Base-by-base conservation (phyloP, 2,113 vertebrate species). In the Antennarius striatus region DNA sequence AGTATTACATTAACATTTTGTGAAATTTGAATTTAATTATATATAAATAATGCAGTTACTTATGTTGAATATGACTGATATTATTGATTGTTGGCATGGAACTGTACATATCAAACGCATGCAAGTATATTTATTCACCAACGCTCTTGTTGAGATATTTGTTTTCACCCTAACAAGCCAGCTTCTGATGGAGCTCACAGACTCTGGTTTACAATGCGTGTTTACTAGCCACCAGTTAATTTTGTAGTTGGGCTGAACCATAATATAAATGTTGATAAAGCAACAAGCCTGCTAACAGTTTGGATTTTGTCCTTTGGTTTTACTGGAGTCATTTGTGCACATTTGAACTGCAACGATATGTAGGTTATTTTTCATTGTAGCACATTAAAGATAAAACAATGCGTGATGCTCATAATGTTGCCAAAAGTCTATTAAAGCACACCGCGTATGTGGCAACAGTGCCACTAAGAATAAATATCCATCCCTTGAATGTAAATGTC, bases 381-480 rank as follows among this genome's bases (percentile, higher is more conserved):
- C 0, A 2, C 4, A 2, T 10, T 52, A 15, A 10, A 47, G n/a
- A 46, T 47, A 4, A 29, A 62, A 55, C 6, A 36, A 28, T 46
- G 12, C 7, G 10, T 5, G 30, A 15, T 53, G 46, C 2, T 29
- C 5, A 16, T 42, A 56, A 13, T 28, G 45, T 29, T n/a, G 55
- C 54, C 14, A 39, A 49, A 68, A 59, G n/a, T 59, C 68, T 30
- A 67, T 79, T 32, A 51, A 61, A 63, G 76, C 16, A 61, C 10
- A 58, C 5, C 32, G 14, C 28, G 64, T 54, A 42, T 45, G 42
- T 28, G 66, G 8, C 3, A 16, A 46, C 42, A 15, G n/a, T 47
- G 65, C 68, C 67, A 39, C 48, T 16, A 11, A 47, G 80, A 68
- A 64, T 80, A 70, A 39, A 63, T 45, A 56, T 40, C 59, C 42